phyloP scores from a whole-genome alignment of 1,140 invertebrate species.

The Parasteatoda tepidariorum region DNA sequence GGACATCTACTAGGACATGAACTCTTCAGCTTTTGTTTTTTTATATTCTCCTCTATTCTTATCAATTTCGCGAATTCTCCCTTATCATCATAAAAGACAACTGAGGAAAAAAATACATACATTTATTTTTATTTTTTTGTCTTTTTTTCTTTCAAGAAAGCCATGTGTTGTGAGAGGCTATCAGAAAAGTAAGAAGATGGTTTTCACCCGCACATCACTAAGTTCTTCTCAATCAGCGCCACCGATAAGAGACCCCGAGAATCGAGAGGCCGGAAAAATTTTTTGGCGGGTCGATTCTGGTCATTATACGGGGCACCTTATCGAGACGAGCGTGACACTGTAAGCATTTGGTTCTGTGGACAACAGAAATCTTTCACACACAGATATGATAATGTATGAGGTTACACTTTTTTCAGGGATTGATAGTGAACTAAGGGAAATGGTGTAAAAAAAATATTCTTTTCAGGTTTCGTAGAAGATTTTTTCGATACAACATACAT shows the following conservation, averaged over 20 bases:
- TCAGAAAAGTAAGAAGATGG: constrained; percentile 5
- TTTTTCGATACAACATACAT: no score
- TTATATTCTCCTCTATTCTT: not conserved
- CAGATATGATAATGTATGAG: constrained; percentile 22
- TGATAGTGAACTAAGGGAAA: not conserved
- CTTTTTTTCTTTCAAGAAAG: not conserved
- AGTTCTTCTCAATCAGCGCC: constrained; percentile 20
- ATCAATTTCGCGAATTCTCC: constrained; percentile 13
- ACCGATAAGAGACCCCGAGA: not conserved
- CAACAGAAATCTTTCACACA: constrained; percentile 46
- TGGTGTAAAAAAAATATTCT: not conserved
- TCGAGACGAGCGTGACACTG: constrained; percentile 28
- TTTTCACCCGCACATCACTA: not conserved
- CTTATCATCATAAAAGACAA: constrained; percentile 23
- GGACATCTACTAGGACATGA: not conserved
- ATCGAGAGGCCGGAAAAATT: not conserved
- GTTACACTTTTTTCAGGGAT: not conserved
- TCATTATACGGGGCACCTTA: constrained; percentile 31
- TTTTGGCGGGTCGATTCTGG: constrained; percentile 12
- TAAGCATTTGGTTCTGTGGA: constrained; percentile 24
- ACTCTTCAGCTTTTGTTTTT: not conserved
- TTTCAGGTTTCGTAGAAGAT: not conserved
- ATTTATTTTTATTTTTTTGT: no score
- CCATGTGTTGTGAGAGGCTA: not conserved
- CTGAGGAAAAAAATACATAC: not conserved